Evolutionary conservation across 2,888 invertebrate genomes (phyloP), one percentile per base, ranked within the genome.

Genomic region (Napeogenes inachia): DNA sequence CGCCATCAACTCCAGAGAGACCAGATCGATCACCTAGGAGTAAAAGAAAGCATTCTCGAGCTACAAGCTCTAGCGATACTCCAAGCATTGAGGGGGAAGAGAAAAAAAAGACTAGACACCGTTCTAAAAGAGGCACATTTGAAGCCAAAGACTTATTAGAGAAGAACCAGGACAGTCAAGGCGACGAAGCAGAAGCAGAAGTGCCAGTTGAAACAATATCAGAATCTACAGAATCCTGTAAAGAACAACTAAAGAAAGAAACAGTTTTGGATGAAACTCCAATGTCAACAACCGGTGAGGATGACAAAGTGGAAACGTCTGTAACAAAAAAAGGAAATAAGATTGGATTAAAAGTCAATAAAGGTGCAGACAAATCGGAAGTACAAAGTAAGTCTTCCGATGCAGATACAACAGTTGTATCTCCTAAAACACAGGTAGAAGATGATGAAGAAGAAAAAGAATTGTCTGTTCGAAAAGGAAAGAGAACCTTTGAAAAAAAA

Each of bases 1-100:
- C 92, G 2, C 85, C 91, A 0, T 87, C 90, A 12, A 91, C 92
- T 10, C 91, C 92, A 1, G 92, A 92, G 73, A 79, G 90, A 68
- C 82, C 76, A 1, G 91, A 91, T 63, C 87, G 89, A 67, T 91
- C 91, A 6, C 91, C 91, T 38, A 84, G 91, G 12, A 88, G 91
- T 67, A 89, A 87, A 69, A 86, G 90, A 71, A 92, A 92, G 78
- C 87, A 86, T 73, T 85, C 88, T 4, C 82, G 89, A 46, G 89
- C 92, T 12, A 85, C 89, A 8, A 90, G 91, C 71, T 89, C 90
- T 6, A 89, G 89, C 65, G 91, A 92, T 57, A 86, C 86, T 54
- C 78, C 89, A 21, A 90, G 87, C 67, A 78, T 82, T 12, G 87
- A 90, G 61, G 82, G 81, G 33, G 78, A 80, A 3, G 91, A 91